Conservation (phyloP, 2,888 invertebrate species). For the Parnassius orleans region DNA sequence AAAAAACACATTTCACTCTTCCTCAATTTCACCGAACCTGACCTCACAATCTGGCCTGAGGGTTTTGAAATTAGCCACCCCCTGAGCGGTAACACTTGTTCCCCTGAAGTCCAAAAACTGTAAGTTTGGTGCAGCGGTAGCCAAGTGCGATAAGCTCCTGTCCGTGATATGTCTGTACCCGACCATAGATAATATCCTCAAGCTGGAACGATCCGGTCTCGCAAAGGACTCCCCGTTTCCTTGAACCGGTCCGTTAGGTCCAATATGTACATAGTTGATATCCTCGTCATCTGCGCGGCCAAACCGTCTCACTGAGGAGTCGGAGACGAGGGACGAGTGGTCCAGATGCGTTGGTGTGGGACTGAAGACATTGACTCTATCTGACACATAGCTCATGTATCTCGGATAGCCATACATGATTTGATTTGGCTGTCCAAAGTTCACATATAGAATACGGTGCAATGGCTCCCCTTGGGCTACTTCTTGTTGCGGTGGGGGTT, state of each 20-base stretch:
- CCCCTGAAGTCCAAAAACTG: slow-evolving; percentile 83
- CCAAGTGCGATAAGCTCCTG: slow-evolving; percentile 81
- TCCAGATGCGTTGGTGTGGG: slow-evolving; percentile 35
- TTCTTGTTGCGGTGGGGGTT: slow-evolving; percentile 5
- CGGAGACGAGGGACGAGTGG: slow-evolving; percentile 50
- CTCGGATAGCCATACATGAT: slow-evolving; percentile 18
- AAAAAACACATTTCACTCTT: background rate
- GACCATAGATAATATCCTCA: slow-evolving; percentile 75
- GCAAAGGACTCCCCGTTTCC: slow-evolving; percentile 30
- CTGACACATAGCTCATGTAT: slow-evolving; percentile 3
- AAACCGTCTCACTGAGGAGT: slow-evolving; percentile 56
- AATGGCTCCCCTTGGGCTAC: slow-evolving; percentile 33
- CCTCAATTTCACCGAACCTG: slow-evolving; percentile 34
- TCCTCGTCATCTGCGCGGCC: slow-evolving; percentile 57
- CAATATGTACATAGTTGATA: slow-evolving; percentile 55
- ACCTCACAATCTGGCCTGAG: slow-evolving; percentile 82
- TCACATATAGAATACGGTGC: slow-evolving; percentile 52
- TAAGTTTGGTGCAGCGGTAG: slow-evolving; percentile 81
- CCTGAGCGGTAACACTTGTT: slow-evolving; percentile 82
- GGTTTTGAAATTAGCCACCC: slow-evolving; percentile 81
- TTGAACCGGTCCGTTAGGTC: slow-evolving; percentile 34
- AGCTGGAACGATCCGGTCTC: slow-evolving; percentile 64
- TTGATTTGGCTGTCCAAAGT: slow-evolving; percentile 42
- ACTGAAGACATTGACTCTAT: slow-evolving; percentile 28
- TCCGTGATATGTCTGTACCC: slow-evolving; percentile 84